A percentile compares a stretch with the other conserved stretches of the same genome.
These are phyloP conservation scores for Pygathrix nemaeus DNA, from an alignment of 2,113 vertebrate species.

Conservation along the genomic window DNA sequence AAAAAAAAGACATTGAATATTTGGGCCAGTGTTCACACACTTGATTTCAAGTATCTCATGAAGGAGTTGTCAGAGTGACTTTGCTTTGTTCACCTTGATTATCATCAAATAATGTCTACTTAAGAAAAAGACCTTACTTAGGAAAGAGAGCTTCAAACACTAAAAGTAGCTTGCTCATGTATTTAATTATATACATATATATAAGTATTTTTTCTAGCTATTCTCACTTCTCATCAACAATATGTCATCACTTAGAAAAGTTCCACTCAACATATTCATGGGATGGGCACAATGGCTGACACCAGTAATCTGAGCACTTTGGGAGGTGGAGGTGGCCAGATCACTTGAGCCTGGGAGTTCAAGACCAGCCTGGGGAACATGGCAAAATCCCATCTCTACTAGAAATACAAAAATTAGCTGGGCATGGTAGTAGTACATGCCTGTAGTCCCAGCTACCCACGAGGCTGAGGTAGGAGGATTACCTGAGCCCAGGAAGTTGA, in stretches of 20 bases:
- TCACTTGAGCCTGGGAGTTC: too few species aligned
- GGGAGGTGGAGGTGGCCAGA: too few species aligned
- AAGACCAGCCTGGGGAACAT: too few species aligned
- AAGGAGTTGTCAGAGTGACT: background rate
- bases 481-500: too few species aligned
- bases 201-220: background rate
- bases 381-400: too few species aligned
- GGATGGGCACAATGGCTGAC: too few species aligned
- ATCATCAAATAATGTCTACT: background rate
- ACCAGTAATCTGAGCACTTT: too few species aligned
- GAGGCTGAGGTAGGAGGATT: too few species aligned
- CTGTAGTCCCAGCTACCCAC: too few species aligned
- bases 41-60: background rate
- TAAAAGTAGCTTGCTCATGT: background rate
- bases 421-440: too few species aligned
- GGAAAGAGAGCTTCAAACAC: background rate
- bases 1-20: background rate
- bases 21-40: background rate
- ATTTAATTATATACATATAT: background rate
- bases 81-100: background rate
- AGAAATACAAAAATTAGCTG: too few species aligned
- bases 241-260: background rate
- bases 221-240: background rate
- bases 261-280: background rate
- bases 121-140: background rate